These are phyloP conservation scores for Teleopsis dalmanni DNA, from an alignment of 1,140 invertebrate species.

Conservation along the genomic window DNA sequence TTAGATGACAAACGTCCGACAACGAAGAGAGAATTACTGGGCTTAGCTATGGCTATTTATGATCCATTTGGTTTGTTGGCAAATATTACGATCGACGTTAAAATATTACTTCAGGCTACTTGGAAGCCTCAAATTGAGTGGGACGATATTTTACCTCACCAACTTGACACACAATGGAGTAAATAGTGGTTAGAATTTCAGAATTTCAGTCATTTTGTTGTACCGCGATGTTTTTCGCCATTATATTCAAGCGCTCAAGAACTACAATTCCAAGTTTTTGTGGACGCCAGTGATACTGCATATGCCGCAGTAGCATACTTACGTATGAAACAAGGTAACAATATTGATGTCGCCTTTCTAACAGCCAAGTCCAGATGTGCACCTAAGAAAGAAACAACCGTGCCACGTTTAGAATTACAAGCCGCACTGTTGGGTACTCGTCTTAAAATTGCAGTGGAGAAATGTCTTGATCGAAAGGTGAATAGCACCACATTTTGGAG, in stretches of 20 bases:
- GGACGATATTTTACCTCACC: slow-evolving; percentile 20
- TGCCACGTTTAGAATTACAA: slow-evolving; percentile 28
- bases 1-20: slow-evolving; percentile 6
- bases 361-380: slow-evolving; percentile 20
- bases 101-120: slow-evolving; percentile 41
- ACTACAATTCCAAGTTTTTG: slow-evolving; percentile 18
- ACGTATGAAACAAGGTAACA: background rate
- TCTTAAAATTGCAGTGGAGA: slow-evolving; percentile 1
- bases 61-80: slow-evolving; percentile 40
- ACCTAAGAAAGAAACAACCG: slow-evolving; percentile 19
- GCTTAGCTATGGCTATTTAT: slow-evolving; percentile 31
- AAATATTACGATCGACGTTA: slow-evolving; percentile 33
- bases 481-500: slow-evolving; percentile 24
- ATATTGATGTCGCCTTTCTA: slow-evolving; percentile 15
- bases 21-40: slow-evolving; percentile 29
- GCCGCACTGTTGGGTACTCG: slow-evolving; percentile 22
- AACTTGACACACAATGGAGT: slow-evolving; percentile 8
- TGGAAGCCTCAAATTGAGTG: slow-evolving; percentile 34
- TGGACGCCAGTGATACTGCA: slow-evolving; percentile 27
- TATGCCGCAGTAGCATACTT: slow-evolving; percentile 17
- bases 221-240: slow-evolving; percentile 7
- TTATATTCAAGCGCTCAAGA: background rate
- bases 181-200: slow-evolving; percentile 14
- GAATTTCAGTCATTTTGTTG: background rate
- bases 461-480: slow-evolving; percentile 6